Evolutionary conservation across 2,797 vertebrate species (phyloP).

Genomic region (Typhlichthys subterraneus): DNA sequence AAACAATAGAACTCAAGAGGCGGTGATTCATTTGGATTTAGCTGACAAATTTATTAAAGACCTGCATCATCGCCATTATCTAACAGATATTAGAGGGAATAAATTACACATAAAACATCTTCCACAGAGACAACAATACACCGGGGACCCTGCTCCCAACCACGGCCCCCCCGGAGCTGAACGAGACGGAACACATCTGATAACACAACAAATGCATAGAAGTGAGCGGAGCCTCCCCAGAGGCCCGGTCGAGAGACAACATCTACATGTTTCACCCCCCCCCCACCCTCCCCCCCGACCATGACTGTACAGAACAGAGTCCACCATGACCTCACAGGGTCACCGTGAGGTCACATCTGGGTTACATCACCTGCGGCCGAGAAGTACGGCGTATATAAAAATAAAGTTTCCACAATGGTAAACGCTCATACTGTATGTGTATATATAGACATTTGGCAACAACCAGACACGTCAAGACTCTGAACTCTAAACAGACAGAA

Average conservation of each 20-base stretch:
- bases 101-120: slow-evolving; percentile 91
- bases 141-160: slow-evolving; percentile 51
- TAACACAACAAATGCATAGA: slow-evolving; percentile 81
- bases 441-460: slow-evolving; percentile 82
- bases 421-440: slow-evolving; percentile 61
- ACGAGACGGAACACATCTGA: slow-evolving; percentile 74
- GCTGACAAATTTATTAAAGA: slow-evolving; percentile 95
- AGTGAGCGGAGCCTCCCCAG: slow-evolving; percentile 60
- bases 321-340: slow-evolving; percentile 5
- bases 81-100: slow-evolving; percentile 81
- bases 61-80: slow-evolving; percentile 62
- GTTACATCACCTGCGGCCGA: slow-evolving; percentile 53
- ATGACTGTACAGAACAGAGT: slow-evolving; percentile 79
- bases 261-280: slow-evolving; percentile 65
- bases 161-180: slow-evolving; percentile 45
- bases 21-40: slow-evolving; percentile 59
- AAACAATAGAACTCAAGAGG: slow-evolving; percentile 20
- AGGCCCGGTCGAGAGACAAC: slow-evolving; percentile 69
- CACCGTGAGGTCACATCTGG: slow-evolving; percentile 31
- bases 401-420: slow-evolving; percentile 82
- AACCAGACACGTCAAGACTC: slow-evolving; percentile 77
- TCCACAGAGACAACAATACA: slow-evolving; percentile 83
- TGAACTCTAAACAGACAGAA: slow-evolving; percentile 51
- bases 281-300: slow-evolving; percentile 67
- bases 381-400: slow-evolving; percentile 79